phyloP scores from a whole-genome alignment of 2,888 invertebrate species.

The Leucoma salicis region DNA sequence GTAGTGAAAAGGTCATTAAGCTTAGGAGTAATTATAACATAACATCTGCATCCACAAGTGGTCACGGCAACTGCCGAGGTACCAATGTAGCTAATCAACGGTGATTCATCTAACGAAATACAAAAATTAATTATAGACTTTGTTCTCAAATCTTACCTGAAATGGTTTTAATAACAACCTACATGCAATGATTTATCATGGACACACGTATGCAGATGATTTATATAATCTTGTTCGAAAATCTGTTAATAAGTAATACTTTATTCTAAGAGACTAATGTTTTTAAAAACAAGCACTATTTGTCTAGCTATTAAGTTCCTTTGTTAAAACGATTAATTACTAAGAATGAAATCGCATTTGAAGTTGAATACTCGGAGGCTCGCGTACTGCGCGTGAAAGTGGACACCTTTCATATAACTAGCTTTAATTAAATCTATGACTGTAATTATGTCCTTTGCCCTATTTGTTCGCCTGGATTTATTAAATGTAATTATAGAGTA shows the following conservation, averaged over 20 bases:
- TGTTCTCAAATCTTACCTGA: conserved; percentile 69
- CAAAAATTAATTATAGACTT: conserved; percentile 76
- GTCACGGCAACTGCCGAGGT: conserved; percentile 53
- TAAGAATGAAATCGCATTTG: conserved; percentile 50
- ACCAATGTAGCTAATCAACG: conserved; percentile 68
- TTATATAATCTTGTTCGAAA: conserved; percentile 48
- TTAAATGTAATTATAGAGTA: conserved; percentile 67
- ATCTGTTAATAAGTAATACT: conserved; percentile 23
- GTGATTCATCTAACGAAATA: conserved; percentile 77
- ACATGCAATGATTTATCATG: conserved; percentile 67
- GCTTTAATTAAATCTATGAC: conserved; percentile 65
- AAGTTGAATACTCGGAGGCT: conserved; percentile 34
- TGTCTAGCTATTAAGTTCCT: conserved; percentile 26
- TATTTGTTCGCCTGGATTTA: conserved; percentile 69
- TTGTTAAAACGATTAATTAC: conserved; percentile 50
- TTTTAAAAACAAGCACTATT: conserved; percentile 25
- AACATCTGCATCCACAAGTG: conserved; percentile 71
- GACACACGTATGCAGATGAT: conserved; percentile 64
- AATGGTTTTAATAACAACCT: conserved; percentile 75
- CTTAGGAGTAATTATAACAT: conserved; percentile 65
- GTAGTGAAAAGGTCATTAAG: conserved; percentile 71
- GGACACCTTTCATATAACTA: conserved; percentile 72
- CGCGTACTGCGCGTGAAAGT: conserved; percentile 68
- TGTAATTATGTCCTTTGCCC: conserved; percentile 77
- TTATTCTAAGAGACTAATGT: conserved; percentile 22